Conservation (phyloP, 2,797 vertebrate genomes). For the Siniperca obscura region DNA sequence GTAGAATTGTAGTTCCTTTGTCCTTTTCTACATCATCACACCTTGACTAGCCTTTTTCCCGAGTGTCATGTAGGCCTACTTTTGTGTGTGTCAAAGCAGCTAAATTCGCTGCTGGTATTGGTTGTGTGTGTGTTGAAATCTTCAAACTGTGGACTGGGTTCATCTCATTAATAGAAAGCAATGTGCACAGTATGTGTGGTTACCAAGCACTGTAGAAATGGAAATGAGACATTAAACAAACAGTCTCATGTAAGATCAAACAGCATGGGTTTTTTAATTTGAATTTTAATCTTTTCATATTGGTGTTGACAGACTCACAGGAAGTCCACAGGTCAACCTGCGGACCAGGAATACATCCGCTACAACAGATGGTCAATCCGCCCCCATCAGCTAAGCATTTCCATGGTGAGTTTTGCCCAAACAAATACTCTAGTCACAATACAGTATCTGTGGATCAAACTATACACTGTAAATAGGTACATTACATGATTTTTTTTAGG, state of each 20-base stretch:
- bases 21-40: neutral
- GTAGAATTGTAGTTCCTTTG: constrained; percentile 25
- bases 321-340: constrained; percentile 22
- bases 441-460: neutral
- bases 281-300: neutral
- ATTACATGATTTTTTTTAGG: neutral
- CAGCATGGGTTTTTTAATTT: neutral
- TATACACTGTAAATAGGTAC: neutral
- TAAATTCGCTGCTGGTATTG: neutral
- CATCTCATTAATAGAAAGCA: neutral
- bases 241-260: neutral
- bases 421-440: neutral
- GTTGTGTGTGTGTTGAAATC: neutral
- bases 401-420: constrained; percentile 58
- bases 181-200: neutral
- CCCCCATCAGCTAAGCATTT: constrained; percentile 42
- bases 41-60: neutral
- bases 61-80: neutral
- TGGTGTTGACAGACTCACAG: constrained; percentile 39
- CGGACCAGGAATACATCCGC: neutral
- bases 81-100: constrained; percentile 6
- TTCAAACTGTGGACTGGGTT: neutral
- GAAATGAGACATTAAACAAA: neutral
- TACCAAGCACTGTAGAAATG: neutral
- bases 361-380: constrained; percentile 11